Evolutionary conservation across 2,888 invertebrate species (phyloP), one percentile per base, ranked within the genome.

Genomic region (Andrena bucephala): DNA sequence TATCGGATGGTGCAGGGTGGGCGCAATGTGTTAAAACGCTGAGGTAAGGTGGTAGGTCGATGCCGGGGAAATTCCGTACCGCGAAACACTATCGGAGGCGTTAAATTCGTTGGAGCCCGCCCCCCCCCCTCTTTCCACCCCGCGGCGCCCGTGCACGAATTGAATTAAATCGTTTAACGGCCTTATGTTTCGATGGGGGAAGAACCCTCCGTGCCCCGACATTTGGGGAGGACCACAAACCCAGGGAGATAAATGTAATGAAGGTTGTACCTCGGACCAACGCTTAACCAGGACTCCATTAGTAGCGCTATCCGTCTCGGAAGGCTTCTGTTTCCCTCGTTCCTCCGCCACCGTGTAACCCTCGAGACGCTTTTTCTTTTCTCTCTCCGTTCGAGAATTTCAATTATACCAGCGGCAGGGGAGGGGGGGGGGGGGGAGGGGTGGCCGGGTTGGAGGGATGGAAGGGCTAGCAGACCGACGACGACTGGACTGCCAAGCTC

Each of bases 91-190:
- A 90, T 87, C 89, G 91, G 91, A 91, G 91, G 90, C 90, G 91
- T 91, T 91, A 92, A 93, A 92, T 92, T 92, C 90, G 87, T 88
- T 89, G 80, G 54, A 82, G 77, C 77, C 68, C 33, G 59, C 69
- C 54, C 71, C 20, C 20, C 20, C 71, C 68, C 59, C 79, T n/a
- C 10, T 57, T 33, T 65, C 36, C 50, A 7, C 60, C 52, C 73
- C 50, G 52, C 24, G 69, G 59, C 24, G 50, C 29, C 24, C 82
- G 68, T n/a, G 78, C 63, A 67, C 82, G 89, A 92, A 93, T 93
- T 90, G 93, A 93, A 93, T 93, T 93, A 93, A 93, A 93, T 93
- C 93, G 92, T 93, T 93, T 92, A 93, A 93, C 92, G 90, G 92
- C 91, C 93, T 93, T 92, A 91, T 90, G 92, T 92, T 90, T 89